Evolutionary conservation across 1,140 invertebrate species (phyloP), one percentile per base, ranked within the genome.

Genomic region (Formica selysi): DNA sequence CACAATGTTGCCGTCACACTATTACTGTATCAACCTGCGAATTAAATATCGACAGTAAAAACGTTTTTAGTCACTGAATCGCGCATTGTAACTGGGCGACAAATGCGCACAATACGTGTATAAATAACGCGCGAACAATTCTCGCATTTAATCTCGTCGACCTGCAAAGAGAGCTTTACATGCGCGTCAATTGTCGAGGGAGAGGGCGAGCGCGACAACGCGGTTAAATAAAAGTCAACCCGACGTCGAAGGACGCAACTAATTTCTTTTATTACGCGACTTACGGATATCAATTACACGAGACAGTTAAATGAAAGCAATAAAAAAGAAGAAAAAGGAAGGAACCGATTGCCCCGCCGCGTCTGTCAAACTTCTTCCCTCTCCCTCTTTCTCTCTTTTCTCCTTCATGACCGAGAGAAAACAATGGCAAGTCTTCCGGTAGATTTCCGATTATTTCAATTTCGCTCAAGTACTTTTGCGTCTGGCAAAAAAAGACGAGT

Each of bases 381-480:
- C 41, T 57, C 65, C 38, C 36, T 32, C 4, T 73, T 0, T 10
- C 54, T 44, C 19, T 22, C 67, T 13, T 11, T 32, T 29, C 29
- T 44, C 51, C 38, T 22, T 26, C 67, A 32, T 59, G 54, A 71
- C 19, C 68, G 36, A 44, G 32, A 29, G 79, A 83, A 83, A 83
- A 83, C 68, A 83, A 83, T 83, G 54, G 79, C 67, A 74, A 83
- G 79, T 26, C 83, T 86, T 73, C 70, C 48, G 54, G 84, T 89
- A 73, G 88, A 83, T 89, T 86, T 78, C 76, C 84, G 84, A 89
- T 89, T 89, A 89, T 81, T 86, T 76, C 70, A 54, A 89, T 86
- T 62, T 89, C 87, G 78, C 88, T 80, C 87, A 71, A 89, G 88
- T 78, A 89, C 88, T 76, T 83, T 76, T 85, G 87, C 76, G 59